Evolutionary conservation across 2,888 invertebrate species (phyloP).

Genomic region (Hoplodrina ambigua): DNA sequence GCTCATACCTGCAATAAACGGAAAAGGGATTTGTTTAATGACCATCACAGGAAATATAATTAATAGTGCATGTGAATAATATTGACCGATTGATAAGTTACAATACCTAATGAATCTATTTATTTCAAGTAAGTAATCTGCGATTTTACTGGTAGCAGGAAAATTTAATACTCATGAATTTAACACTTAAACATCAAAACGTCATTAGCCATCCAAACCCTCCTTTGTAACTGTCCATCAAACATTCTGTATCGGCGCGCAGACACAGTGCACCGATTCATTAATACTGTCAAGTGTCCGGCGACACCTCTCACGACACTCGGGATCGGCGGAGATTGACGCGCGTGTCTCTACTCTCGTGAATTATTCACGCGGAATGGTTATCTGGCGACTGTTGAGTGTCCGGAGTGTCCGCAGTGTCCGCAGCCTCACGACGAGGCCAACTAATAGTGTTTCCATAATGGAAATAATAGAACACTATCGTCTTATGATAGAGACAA

Average conservation of each 20-base stretch:
- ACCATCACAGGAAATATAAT: background rate
- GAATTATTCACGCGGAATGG: slow-evolving; percentile 70
- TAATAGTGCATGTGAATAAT: background rate
- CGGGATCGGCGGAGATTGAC: slow-evolving; percentile 66
- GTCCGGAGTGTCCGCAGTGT: slow-evolving; percentile 40
- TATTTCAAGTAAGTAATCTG: background rate
- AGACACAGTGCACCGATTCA: slow-evolving; percentile 54
- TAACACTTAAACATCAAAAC: slow-evolving; percentile 16
- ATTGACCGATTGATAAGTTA: background rate
- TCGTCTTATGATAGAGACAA: slow-evolving; percentile 59
- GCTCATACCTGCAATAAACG: slow-evolving; percentile 75
- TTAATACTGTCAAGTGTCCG: slow-evolving; percentile 65
- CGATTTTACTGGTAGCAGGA: background rate
- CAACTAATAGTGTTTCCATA: slow-evolving; percentile 50
- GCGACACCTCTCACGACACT: slow-evolving; percentile 60
- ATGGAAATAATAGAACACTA: slow-evolving; percentile 63
- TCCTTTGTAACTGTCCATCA: slow-evolving; percentile 30
- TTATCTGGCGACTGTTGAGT: slow-evolving; percentile 61
- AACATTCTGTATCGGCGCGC: slow-evolving; percentile 38
- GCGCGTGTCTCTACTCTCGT: slow-evolving; percentile 61
- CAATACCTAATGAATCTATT: background rate
- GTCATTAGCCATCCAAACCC: slow-evolving; percentile 24
- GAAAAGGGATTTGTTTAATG: slow-evolving; percentile 2
- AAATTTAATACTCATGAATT: background rate
- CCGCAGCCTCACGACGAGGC: slow-evolving; percentile 35